Evolutionary conservation across 2,113 vertebrate species (phyloP).

Genomic region (Patagioenas fasciata): DNA sequence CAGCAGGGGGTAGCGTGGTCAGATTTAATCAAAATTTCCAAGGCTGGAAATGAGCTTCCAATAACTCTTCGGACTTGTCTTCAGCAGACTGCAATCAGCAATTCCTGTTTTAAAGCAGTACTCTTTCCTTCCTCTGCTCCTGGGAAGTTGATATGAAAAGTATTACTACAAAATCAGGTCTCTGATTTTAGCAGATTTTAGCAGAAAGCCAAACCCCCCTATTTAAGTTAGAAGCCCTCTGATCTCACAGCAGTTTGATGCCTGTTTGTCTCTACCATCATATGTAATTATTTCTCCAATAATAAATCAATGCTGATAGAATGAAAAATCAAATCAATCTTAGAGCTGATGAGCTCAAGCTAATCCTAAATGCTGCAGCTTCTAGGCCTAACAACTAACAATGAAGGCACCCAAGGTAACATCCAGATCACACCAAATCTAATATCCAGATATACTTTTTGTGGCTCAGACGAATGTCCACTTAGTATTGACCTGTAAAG

Average conservation of each 20-base stretch:
- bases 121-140: neutral
- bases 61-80: neutral
- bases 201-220: neutral
- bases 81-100: neutral
- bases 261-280: neutral
- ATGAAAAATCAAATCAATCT: neutral
- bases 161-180: neutral
- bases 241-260: neutral
- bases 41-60: conserved; percentile 28
- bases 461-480: neutral
- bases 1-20: neutral
- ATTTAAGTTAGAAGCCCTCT: neutral
- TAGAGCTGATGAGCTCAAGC: neutral
- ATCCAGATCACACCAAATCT: neutral
- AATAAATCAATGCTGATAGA: neutral
- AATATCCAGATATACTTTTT: rapidly evolving
- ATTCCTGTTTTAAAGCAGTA: neutral
- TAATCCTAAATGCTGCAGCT: neutral
- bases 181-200: neutral
- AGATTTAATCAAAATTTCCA: conserved; percentile 27
- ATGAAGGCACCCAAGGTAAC: neutral
- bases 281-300: neutral
- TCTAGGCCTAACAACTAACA: neutral
- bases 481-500: neutral
- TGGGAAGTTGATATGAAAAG: neutral